Percentiles rank a stretch among this genome's conserved stretches.
Evolutionary conservation across 2,113 vertebrate species (phyloP).

Genomic region (Hassar affinis): DNA sequence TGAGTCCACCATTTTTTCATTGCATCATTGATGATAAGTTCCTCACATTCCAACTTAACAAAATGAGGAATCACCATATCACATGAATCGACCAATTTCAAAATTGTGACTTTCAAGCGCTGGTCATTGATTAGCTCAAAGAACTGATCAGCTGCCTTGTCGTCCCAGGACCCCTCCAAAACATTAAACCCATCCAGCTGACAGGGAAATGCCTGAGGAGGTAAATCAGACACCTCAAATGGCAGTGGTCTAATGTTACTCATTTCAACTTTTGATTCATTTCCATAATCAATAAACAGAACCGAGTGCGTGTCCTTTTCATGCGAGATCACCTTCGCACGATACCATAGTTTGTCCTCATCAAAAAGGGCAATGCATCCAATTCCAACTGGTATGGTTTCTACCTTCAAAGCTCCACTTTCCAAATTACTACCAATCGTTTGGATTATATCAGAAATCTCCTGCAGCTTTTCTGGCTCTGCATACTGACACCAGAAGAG

Average conservation of each 20-base stretch:
- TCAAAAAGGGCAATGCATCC: slow-evolving; percentile 77
- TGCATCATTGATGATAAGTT: slow-evolving; percentile 72
- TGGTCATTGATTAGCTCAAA: slow-evolving; percentile 69
- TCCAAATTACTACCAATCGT: slow-evolving; percentile 58
- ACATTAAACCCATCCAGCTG: slow-evolving; percentile 78
- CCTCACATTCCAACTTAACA: slow-evolving; percentile 76
- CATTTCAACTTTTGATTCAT: slow-evolving; percentile 66
- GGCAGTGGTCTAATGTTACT: slow-evolving; percentile 73
- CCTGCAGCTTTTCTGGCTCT: slow-evolving; percentile 67
- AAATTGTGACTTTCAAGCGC: slow-evolving; percentile 75
- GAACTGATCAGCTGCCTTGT: slow-evolving; percentile 73
- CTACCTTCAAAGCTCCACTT: slow-evolving; percentile 19
- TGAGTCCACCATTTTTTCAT: slow-evolving; percentile 76
- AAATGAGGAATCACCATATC: slow-evolving; percentile 58
- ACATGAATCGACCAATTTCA: slow-evolving; percentile 58
- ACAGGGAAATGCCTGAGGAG: slow-evolving; percentile 84
- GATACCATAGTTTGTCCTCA: slow-evolving; percentile 80
- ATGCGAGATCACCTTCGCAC: slow-evolving; percentile 73
- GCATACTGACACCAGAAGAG: slow-evolving; percentile 85
- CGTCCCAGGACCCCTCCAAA: slow-evolving; percentile 74
- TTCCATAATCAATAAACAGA: slow-evolving; percentile 86
- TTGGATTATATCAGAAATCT: slow-evolving; percentile 71
- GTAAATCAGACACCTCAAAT: slow-evolving; percentile 63
- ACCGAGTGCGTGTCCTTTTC: slow-evolving; percentile 64
- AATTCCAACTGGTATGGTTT: slow-evolving; percentile 65